phyloP scores from a whole-genome alignment of 2,113 vertebrate genomes.

The Promerops cafer region DNA sequence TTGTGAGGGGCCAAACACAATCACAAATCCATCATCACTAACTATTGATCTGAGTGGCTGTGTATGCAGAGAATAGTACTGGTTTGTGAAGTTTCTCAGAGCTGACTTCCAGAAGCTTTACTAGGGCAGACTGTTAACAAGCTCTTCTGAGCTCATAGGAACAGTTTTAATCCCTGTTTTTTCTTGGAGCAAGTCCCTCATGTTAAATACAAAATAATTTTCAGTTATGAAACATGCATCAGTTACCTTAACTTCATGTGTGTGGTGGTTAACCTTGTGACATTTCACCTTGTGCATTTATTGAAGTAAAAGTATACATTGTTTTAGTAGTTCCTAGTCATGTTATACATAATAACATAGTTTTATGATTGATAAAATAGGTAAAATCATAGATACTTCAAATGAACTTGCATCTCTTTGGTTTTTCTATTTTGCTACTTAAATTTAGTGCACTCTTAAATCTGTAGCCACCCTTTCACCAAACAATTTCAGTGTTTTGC shows the following conservation, averaged over 20 bases:
- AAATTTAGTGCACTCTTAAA: neutral
- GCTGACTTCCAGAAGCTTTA: neutral
- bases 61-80: neutral
- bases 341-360: neutral
- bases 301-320: neutral
- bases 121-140: neutral
- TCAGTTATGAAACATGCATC: neutral
- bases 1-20: neutral
- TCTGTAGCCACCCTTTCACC: neutral
- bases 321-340: neutral
- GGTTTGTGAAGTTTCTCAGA: neutral
- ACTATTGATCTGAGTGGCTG: neutral
- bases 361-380: neutral
- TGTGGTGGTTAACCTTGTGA: neutral
- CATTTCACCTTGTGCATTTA: no score
- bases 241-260: neutral
- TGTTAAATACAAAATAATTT: neutral
- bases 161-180: neutral
- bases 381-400: neutral
- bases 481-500: neutral
- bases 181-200: neutral
- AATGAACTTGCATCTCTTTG: neutral
- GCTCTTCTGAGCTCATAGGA: neutral
- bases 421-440: neutral
- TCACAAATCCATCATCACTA: neutral